A percentile compares a stretch with the other conserved stretches of the same genome.
phyloP scores from a whole-genome alignment of 2,113 vertebrate genomes.

The Hirundichthys speculiger region DNA sequence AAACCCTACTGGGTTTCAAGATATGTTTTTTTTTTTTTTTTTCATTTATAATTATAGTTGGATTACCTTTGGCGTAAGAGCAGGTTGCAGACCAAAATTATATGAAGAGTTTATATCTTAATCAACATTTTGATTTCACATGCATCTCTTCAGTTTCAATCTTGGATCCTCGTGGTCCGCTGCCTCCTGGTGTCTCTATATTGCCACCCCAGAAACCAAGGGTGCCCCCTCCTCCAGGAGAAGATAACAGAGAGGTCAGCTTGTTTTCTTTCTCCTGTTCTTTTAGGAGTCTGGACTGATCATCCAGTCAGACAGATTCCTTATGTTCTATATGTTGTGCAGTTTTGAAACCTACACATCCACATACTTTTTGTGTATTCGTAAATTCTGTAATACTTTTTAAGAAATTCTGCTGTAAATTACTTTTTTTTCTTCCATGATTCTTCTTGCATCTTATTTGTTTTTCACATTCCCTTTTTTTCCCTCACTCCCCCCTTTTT shows the following conservation, averaged over 20 bases:
- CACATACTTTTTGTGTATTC: too few species aligned
- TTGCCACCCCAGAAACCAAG: conserved; percentile 76
- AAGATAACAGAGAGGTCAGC: conserved; percentile 86
- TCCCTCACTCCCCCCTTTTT: too few species aligned
- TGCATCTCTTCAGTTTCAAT: conserved; percentile 24
- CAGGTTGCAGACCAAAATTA: too few species aligned
- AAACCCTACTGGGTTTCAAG: not conserved
- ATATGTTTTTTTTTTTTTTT: too few species aligned
- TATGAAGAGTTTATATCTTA: not conserved
- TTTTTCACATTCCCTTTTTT: too few species aligned
- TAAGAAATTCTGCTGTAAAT: too few species aligned
- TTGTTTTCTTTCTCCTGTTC: rapidly evolving
- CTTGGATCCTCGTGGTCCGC: conserved; percentile 66
- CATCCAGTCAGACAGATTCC: not conserved
- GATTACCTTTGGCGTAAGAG: not conserved
- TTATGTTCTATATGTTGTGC: not conserved
- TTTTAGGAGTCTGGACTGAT: not conserved
- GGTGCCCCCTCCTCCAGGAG: conserved; percentile 88
- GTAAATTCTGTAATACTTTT: too few species aligned
- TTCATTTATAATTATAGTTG: too few species aligned
- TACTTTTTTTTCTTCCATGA: too few species aligned
- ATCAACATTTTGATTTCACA: not conserved
- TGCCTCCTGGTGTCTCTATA: conserved; percentile 84
- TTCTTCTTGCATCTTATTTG: too few species aligned
- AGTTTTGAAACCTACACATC: too few species aligned